Conservation (phyloP, 1,140 invertebrate genomes). For the Pentalonia nigronervosa region DNA sequence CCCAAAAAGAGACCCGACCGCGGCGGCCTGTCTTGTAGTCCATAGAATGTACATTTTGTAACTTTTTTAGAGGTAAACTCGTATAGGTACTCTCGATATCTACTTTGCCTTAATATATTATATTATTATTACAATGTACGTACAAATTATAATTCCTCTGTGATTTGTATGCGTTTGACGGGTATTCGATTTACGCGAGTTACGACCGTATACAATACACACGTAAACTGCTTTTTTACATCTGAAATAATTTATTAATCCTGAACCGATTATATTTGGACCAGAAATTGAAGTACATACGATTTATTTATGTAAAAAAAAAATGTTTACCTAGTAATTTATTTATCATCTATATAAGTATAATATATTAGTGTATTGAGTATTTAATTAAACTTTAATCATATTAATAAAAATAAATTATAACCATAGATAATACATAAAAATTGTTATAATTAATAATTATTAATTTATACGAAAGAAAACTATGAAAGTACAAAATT, state of each 20-base stretch:
- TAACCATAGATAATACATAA: not conserved
- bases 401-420: not conserved
- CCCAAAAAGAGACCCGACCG: not conserved
- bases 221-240: not conserved
- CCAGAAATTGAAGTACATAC: not conserved
- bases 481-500: too few relatives aligned
- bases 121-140: not conserved
- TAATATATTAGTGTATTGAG: not conserved
- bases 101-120: not conserved
- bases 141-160: not conserved
- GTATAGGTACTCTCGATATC: not conserved
- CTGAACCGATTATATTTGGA: not conserved
- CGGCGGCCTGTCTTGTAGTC: not conserved
- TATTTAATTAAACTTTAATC: not conserved
- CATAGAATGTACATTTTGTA: not conserved
- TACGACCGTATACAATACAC: not conserved
- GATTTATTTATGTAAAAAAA: not conserved
- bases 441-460: too few relatives aligned
- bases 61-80: not conserved
- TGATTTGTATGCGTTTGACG: not conserved
- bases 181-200: not conserved
- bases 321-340: not conserved
- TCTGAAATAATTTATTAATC: not conserved
- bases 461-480: too few relatives aligned
- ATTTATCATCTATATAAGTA: not conserved